Evolutionary conservation across 1,140 invertebrate genomes (phyloP).

Genomic region (Periplaneta americana): DNA sequence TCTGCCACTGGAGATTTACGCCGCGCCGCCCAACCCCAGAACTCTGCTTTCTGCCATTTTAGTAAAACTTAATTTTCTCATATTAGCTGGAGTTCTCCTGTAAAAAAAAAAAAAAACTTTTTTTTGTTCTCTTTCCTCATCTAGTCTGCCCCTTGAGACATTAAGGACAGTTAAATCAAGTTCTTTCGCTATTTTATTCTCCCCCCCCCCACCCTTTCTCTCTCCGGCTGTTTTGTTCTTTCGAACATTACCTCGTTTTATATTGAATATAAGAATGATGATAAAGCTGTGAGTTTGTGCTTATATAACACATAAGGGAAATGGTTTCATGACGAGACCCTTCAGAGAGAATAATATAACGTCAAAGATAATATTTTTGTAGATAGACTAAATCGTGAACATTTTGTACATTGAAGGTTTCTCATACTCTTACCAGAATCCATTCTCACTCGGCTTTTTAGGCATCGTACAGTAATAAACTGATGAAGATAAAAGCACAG

Average conservation of each 20-base stretch:
- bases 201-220: background rate
- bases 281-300: background rate
- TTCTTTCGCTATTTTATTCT: conserved; percentile 5
- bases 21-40: background rate
- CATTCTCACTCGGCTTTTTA: no score
- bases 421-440: no score
- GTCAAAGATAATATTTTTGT: no score
- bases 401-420: no score
- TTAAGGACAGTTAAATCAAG: conserved; percentile 16
- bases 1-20: background rate
- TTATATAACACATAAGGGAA: no score
- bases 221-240: background rate
- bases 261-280: background rate
- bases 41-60: conserved; percentile 12
- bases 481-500: no score
- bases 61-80: conserved; percentile 17
- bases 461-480: no score
- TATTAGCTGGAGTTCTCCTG: conserved; percentile 12
- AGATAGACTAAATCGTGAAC: no score
- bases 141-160: conserved; percentile 1
- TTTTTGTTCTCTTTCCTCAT: background rate
- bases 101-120: conserved; percentile 8
- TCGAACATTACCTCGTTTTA: background rate
- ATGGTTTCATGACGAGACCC: no score
- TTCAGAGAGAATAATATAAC: no score